Evolutionary conservation across 2,888 invertebrate genomes (phyloP).

Genomic region (Limnephilus lunatus): DNA sequence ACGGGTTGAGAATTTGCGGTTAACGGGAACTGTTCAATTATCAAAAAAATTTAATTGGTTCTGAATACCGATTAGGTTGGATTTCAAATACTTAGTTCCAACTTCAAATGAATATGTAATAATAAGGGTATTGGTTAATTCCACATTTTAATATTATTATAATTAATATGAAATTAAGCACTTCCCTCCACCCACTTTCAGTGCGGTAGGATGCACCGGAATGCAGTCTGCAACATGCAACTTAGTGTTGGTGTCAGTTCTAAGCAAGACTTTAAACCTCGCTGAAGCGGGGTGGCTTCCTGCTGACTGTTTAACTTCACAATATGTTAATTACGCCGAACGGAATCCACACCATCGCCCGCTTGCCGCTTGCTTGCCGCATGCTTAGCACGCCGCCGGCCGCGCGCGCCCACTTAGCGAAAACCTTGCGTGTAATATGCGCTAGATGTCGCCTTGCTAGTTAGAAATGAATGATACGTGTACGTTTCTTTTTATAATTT

Average conservation of each 20-base stretch:
- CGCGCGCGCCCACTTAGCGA: background rate
- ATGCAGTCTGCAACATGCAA: background rate
- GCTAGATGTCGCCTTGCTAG: background rate
- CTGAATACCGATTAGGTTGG: too few relatives aligned
- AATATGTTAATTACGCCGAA: conserved; percentile 58
- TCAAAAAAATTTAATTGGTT: too few relatives aligned
- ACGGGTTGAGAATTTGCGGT: too few relatives aligned
- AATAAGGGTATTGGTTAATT: too few relatives aligned
- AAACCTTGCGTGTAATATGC: background rate
- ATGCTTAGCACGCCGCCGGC: background rate
- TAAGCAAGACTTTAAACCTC: conserved; percentile 19
- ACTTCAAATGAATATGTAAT: too few relatives aligned
- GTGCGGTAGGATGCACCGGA: background rate
- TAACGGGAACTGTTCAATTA: too few relatives aligned
- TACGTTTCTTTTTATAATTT: too few relatives aligned
- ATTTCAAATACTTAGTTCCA: too few relatives aligned
- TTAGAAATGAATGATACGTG: too few relatives aligned
- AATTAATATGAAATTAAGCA: background rate
- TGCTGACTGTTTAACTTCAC: conserved; percentile 17
- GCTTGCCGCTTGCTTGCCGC: background rate
- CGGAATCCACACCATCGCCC: conserved; percentile 45
- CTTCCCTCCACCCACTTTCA: background rate
- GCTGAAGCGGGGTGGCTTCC: background rate
- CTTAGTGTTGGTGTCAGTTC: background rate
- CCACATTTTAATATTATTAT: too few relatives aligned